These are phyloP conservation scores for Eupithecia exiguata DNA, from an alignment of 2,888 invertebrate species.

Conservation along the genomic window DNA sequence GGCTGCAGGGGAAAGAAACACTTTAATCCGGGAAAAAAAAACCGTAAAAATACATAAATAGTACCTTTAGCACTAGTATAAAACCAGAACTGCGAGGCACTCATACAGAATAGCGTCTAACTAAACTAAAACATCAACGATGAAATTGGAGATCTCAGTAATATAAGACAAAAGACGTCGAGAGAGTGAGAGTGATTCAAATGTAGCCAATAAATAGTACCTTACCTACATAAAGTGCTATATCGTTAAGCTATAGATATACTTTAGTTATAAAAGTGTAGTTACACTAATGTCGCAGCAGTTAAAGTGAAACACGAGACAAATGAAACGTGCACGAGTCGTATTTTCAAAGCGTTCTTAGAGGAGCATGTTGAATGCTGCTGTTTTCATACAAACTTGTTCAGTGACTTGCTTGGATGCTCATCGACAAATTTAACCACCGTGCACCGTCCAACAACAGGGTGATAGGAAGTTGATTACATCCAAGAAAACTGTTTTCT, in stretches of 20 bases:
- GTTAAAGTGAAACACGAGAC: constrained; percentile 40
- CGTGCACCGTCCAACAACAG: not conserved
- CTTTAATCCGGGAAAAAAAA: not conserved
- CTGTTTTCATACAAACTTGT: constrained; percentile 8
- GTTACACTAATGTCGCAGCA: constrained; percentile 26
- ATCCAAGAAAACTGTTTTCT: no score
- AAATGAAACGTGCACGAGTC: constrained; percentile 40
- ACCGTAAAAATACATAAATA: not conserved
- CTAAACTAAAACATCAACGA: not conserved
- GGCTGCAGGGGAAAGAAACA: not conserved
- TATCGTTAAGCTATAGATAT: constrained; percentile 2
- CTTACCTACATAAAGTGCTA: not conserved
- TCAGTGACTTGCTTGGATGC: not conserved
- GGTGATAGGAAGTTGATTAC: not conserved
- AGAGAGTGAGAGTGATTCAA: constrained; percentile 1
- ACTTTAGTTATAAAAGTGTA: constrained; percentile 8
- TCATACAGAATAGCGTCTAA: not conserved
- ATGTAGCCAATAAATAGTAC: not conserved
- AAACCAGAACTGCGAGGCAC: not conserved
- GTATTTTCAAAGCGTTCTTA: constrained; percentile 53
- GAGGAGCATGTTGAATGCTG: not conserved
- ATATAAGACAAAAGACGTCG: not conserved
- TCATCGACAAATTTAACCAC: not conserved
- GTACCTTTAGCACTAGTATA: not conserved
- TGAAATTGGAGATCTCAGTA: not conserved